Percentiles rank a stretch among this genome's conserved stretches.
These are phyloP conservation scores for Danio aesculapii DNA, from an alignment of 2,797 vertebrate genomes.

Conservation along the genomic window DNA sequence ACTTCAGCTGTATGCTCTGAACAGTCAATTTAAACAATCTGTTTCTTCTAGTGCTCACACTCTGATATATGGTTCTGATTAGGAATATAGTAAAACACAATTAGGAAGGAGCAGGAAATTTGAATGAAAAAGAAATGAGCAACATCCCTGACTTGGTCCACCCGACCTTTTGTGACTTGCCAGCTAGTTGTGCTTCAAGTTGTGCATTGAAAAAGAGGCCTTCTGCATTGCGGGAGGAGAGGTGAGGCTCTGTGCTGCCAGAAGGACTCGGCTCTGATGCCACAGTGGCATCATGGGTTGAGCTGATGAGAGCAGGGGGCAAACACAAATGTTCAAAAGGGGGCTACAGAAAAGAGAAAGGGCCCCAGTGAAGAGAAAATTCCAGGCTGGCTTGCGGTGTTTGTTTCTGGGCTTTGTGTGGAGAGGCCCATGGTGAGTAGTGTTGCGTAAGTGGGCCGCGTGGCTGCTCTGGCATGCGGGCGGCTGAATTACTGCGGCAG, in stretches of 20 bases:
- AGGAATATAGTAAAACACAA: conserved; percentile 18
- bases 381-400: conserved; percentile 70
- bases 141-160: conserved; percentile 28
- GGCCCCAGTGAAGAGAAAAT: conserved; percentile 63
- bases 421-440: conserved; percentile 62
- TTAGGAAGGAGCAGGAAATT: conserved; percentile 17
- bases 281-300: conserved; percentile 44
- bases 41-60: conserved; percentile 41
- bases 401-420: conserved; percentile 72
- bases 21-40: conserved; percentile 52
- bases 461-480: conserved; percentile 79
- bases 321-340: conserved; percentile 56
- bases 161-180: conserved; percentile 16
- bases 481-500: conserved; percentile 81
- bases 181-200: conserved; percentile 19
- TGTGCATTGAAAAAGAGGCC: conserved; percentile 29
- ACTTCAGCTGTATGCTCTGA: conserved; percentile 40
- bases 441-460: conserved; percentile 71
- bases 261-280: conserved; percentile 41
- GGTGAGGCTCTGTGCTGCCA: conserved; percentile 30
- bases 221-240: conserved; percentile 18
- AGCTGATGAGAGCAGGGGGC: conserved; percentile 56
- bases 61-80: conserved; percentile 34
- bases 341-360: conserved; percentile 58
- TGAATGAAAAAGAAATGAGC: conserved; percentile 31